phyloP scores from a whole-genome alignment of 2,888 invertebrate species.

The Drosophila putrida region DNA sequence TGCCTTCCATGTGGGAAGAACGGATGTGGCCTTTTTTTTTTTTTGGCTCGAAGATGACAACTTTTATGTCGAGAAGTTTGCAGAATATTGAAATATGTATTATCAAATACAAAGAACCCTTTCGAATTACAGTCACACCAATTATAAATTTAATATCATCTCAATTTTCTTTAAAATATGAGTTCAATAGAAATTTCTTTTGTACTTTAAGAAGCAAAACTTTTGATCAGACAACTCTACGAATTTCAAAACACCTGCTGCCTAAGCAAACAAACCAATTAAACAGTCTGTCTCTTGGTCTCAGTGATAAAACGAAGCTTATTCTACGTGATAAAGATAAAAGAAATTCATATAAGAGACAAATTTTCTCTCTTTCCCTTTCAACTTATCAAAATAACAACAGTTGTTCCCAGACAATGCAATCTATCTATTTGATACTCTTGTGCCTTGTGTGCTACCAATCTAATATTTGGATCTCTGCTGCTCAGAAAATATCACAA shows the following conservation, averaged over 20 bases:
- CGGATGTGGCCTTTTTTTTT: conserved; percentile 18
- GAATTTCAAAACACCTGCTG: conserved; percentile 44
- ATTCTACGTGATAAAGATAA: not conserved
- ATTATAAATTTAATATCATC: not conserved
- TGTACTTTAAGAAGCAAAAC: not conserved
- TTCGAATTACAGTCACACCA: conserved; percentile 18
- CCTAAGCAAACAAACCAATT: conserved; percentile 41
- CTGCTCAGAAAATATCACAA: not conserved
- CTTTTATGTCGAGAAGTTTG: conserved; percentile 25
- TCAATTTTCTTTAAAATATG: not conserved
- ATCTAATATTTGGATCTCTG: not conserved
- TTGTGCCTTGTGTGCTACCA: conserved; percentile 7
- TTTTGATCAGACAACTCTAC: not conserved
- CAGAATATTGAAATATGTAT: conserved; percentile 9
- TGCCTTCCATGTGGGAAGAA: not conserved
- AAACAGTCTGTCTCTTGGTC: not conserved
- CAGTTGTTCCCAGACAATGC: conserved; percentile 23
- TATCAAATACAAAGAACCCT: conserved; percentile 12
- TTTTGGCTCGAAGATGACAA: conserved; percentile 26
- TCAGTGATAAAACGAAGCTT: not conserved
- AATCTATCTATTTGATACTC: conserved; percentile 19
- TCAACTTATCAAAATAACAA: not conserved
- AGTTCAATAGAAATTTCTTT: not conserved
- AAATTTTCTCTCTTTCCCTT: not conserved
- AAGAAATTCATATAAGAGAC: not conserved